These are phyloP conservation scores for Sebastes fasciatus DNA, from an alignment of 2,113 vertebrate species.

Conservation along the genomic window DNA sequence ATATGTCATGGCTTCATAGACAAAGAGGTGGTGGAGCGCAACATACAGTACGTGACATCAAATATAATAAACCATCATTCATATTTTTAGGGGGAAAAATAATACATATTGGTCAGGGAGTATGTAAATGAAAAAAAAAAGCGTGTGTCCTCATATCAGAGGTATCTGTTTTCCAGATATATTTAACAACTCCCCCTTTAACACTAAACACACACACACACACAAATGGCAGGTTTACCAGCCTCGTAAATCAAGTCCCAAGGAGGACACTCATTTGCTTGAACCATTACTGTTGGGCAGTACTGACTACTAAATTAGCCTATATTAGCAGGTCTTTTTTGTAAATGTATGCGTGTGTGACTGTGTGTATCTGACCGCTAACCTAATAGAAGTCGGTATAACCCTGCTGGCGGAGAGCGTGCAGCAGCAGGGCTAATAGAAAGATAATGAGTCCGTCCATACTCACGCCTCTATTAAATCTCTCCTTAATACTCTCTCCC, in stretches of 20 bases:
- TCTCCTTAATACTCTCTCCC: slow-evolving; percentile 83
- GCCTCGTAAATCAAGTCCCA: slow-evolving; percentile 71
- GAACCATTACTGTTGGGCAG: slow-evolving; percentile 76
- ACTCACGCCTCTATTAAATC: slow-evolving; percentile 87
- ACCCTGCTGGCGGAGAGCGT: slow-evolving; percentile 77
- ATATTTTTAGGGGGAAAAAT: background rate
- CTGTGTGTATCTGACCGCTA: slow-evolving; percentile 76
- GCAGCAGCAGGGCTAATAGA: slow-evolving; percentile 84
- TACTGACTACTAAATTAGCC: slow-evolving; percentile 78
- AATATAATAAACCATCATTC: background rate
- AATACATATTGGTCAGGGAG: slow-evolving; percentile 1
- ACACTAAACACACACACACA: slow-evolving; percentile 24
- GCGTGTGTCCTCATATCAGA: slow-evolving; percentile 12
- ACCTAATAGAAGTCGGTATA: slow-evolving; percentile 83
- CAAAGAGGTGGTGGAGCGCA: too few relatives aligned
- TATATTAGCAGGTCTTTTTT: slow-evolving; percentile 67
- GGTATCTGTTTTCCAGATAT: slow-evolving; percentile 24
- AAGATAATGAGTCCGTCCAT: slow-evolving; percentile 86
- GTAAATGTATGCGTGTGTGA: slow-evolving; percentile 59
- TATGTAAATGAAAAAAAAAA: slow-evolving; percentile 2
- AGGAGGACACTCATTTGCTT: slow-evolving; percentile 80
- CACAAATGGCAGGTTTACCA: slow-evolving; percentile 39
- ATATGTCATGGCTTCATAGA: too few relatives aligned
- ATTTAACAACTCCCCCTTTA: slow-evolving; percentile 8
- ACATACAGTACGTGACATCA: background rate